Percentiles rank a stretch among this genome's conserved stretches.
Conservation (phyloP, 1,140 invertebrate species). For the Hylyphantes graminicola region DNA sequence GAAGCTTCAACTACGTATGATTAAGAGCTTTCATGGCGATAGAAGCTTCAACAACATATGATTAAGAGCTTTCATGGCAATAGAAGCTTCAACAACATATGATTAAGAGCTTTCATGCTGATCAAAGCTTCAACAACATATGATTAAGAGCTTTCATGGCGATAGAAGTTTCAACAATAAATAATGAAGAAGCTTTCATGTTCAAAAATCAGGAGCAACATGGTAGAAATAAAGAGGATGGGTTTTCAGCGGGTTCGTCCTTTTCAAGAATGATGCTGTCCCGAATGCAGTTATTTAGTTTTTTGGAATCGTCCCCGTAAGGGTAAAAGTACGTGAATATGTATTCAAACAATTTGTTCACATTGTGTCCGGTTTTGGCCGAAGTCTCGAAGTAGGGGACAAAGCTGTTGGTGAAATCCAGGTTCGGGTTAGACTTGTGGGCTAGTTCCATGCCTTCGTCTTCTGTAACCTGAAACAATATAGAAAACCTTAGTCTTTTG, state of each 20-base stretch:
- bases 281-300: background rate
- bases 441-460: constrained; percentile 48
- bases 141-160: too few relatives aligned
- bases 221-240: background rate
- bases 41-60: too few relatives aligned
- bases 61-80: too few relatives aligned
- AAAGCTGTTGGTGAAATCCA: background rate
- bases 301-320: background rate
- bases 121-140: too few relatives aligned
- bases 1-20: too few relatives aligned
- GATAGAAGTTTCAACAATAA: background rate
- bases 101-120: too few relatives aligned
- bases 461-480: constrained; percentile 37
- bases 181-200: background rate
- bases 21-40: too few relatives aligned
- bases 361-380: constrained; percentile 66
- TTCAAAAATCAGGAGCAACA: background rate
- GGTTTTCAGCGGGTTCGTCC: background rate
- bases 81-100: too few relatives aligned
- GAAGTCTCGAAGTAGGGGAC: constrained; percentile 69
- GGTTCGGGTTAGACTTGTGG: constrained; percentile 3
- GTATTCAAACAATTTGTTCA: constrained; percentile 68
- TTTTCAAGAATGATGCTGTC: background rate
- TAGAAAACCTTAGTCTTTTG: background rate
- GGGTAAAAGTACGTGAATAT: constrained; percentile 67